Evolutionary conservation across 2,888 invertebrate genomes (phyloP).

Genomic region (Hypercompe scribonia): DNA sequence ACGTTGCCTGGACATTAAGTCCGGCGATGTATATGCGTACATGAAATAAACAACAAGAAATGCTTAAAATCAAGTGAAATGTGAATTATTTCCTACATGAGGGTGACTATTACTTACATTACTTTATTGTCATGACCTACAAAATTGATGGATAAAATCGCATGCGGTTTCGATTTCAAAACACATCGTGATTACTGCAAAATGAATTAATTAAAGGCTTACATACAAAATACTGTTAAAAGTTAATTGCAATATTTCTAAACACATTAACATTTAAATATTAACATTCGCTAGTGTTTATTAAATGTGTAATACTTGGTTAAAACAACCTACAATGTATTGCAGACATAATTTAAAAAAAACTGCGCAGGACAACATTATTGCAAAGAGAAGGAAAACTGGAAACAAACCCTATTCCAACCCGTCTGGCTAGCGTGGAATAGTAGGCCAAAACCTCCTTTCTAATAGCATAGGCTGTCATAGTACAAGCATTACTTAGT

Average conservation of each 20-base stretch:
- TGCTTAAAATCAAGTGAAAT: background rate
- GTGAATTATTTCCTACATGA: background rate
- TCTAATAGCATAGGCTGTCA: too few species aligned
- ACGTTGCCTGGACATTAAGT: too few species aligned
- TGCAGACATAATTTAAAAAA: too few species aligned
- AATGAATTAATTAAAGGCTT: background rate
- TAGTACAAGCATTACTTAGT: too few species aligned
- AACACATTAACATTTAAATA: background rate
- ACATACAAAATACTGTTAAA: background rate
- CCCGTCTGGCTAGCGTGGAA: too few species aligned
- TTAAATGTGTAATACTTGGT: background rate
- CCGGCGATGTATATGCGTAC: too few species aligned
- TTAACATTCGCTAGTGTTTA: background rate
- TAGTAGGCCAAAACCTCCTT: too few species aligned
- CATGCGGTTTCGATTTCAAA: slow-evolving; percentile 1
- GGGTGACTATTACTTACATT: background rate
- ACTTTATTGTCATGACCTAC: background rate
- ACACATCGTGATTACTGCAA: background rate
- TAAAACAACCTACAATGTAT: background rate
- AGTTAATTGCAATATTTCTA: background rate
- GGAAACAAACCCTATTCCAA: too few species aligned
- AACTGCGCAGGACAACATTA: too few species aligned
- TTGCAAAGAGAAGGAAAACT: too few species aligned
- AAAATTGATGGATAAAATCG: background rate
- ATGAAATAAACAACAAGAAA: too few species aligned